phyloP scores from a whole-genome alignment of 2,888 invertebrate genomes.

The Amorpha juglandis region DNA sequence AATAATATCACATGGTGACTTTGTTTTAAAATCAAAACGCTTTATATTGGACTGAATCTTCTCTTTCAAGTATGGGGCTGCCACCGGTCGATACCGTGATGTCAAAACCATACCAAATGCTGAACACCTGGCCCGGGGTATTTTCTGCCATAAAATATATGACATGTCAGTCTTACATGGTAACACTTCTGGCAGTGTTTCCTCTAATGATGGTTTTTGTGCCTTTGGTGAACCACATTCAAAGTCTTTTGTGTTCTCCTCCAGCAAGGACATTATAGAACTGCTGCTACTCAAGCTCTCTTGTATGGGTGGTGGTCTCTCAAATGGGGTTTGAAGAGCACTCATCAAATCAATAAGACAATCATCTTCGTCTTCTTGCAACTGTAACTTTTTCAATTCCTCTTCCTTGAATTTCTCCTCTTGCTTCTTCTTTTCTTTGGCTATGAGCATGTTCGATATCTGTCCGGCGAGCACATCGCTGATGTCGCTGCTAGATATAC shows the following conservation, averaged over 20 bases:
- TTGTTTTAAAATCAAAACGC: constrained; percentile 64
- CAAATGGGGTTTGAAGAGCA: constrained; percentile 54
- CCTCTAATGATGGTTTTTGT: constrained; percentile 16
- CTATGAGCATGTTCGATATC: constrained; percentile 71
- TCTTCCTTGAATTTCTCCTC: constrained; percentile 54
- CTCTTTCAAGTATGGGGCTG: constrained; percentile 61
- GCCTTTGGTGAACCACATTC: constrained; percentile 25
- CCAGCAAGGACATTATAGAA: constrained; percentile 62
- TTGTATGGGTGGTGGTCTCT: constrained; percentile 33
- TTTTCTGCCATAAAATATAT: constrained; percentile 57
- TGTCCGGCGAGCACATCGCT: constrained; percentile 61
- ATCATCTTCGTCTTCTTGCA: constrained; percentile 48
- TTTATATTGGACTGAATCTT: constrained; percentile 47
- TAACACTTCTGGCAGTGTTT: constrained; percentile 43
- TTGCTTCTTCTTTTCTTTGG: constrained; percentile 61
- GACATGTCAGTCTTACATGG: constrained; percentile 66
- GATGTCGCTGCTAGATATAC: constrained; percentile 54
- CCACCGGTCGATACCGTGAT: constrained; percentile 56
- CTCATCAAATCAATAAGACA: constrained; percentile 67
- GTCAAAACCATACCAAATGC: constrained; percentile 67
- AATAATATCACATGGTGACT: constrained; percentile 69
- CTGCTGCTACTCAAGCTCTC: constrained; percentile 53
- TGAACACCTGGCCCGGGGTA: constrained; percentile 59
- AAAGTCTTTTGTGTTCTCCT: constrained; percentile 37
- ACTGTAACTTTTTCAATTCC: constrained; percentile 49